phyloP scores from a whole-genome alignment of 2,113 vertebrate species.

The Phocoena sinus region DNA sequence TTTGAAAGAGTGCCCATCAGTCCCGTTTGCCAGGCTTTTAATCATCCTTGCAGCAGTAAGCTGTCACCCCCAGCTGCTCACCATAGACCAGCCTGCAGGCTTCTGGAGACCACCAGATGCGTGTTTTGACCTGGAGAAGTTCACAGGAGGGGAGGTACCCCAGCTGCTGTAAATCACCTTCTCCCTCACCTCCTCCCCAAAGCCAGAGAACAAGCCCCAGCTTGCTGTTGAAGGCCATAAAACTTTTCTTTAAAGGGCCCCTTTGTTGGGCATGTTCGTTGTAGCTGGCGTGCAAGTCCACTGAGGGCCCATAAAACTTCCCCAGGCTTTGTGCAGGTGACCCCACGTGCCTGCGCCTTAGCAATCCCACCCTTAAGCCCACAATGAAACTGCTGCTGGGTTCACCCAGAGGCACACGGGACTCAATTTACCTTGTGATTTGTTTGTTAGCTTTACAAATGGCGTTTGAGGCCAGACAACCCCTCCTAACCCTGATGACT shows the following conservation, averaged over 20 bases:
- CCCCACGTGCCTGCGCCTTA: slow-evolving; percentile 58
- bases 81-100: slow-evolving; percentile 23
- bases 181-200: slow-evolving; percentile 19
- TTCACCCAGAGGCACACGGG: slow-evolving; percentile 69
- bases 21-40: slow-evolving; percentile 36
- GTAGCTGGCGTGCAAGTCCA: slow-evolving; percentile 56
- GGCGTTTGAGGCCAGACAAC: slow-evolving; percentile 70
- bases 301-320: slow-evolving; percentile 67
- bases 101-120: slow-evolving; percentile 63
- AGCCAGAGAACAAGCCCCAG: slow-evolving; percentile 48
- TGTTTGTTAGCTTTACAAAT: slow-evolving; percentile 78
- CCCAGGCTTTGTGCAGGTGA: slow-evolving; percentile 64
- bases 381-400: slow-evolving; percentile 61
- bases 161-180: slow-evolving; percentile 67
- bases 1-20: slow-evolving; percentile 41
- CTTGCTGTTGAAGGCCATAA: slow-evolving; percentile 61
- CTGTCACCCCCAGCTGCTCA: slow-evolving; percentile 64
- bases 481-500: not conserved
- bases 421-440: slow-evolving; percentile 74
- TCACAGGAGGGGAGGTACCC: not conserved
- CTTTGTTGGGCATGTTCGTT: slow-evolving; percentile 60
- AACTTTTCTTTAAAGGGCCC: slow-evolving; percentile 58
- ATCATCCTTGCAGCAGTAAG: slow-evolving; percentile 63
- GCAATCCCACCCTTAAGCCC: slow-evolving; percentile 61
- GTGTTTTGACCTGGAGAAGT: slow-evolving; percentile 56